Conservation (phyloP, 2,113 vertebrate species). For the Mugil cephalus region DNA sequence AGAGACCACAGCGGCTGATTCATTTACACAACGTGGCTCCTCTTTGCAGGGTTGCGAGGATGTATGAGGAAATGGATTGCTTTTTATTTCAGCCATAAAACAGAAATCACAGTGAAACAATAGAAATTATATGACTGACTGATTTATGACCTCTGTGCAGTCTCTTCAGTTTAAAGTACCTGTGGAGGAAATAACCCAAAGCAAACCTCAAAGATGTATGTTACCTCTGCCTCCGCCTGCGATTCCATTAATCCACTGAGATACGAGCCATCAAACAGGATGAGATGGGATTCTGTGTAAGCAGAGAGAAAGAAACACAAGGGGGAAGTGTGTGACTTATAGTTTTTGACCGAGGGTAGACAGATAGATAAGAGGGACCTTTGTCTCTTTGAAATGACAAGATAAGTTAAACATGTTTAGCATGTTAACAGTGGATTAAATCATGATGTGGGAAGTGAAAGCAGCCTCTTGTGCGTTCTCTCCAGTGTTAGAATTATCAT, state of each 20-base stretch:
- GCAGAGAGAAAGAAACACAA: not conserved
- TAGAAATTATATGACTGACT: too few species aligned
- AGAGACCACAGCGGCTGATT: too few species aligned
- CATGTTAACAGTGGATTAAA: not conserved
- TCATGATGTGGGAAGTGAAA: not conserved
- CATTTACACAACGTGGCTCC: too few species aligned
- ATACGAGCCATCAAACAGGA: not conserved
- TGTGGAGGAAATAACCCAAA: conserved; percentile 5
- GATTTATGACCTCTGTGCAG: conserved; percentile 25
- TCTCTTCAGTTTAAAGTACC: conserved; percentile 3
- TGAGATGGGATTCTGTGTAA: conserved; percentile 12
- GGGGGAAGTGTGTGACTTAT: too few species aligned
- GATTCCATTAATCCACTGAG: conserved; percentile 1
- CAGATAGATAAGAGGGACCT: too few species aligned
- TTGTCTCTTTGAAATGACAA: too few species aligned
- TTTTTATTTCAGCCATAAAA: too few species aligned
- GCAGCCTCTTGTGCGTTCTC: not conserved
- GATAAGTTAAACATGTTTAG: too few species aligned
- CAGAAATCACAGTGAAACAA: too few species aligned
- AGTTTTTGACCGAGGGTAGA: too few species aligned
- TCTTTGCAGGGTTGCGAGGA: too few species aligned
- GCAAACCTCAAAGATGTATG: not conserved
- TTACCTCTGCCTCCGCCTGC: not conserved
- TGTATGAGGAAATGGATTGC: too few species aligned
- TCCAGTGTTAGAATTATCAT: not conserved